Conservation (phyloP, 2,888 invertebrate species). For the Agrochola macilenta region DNA sequence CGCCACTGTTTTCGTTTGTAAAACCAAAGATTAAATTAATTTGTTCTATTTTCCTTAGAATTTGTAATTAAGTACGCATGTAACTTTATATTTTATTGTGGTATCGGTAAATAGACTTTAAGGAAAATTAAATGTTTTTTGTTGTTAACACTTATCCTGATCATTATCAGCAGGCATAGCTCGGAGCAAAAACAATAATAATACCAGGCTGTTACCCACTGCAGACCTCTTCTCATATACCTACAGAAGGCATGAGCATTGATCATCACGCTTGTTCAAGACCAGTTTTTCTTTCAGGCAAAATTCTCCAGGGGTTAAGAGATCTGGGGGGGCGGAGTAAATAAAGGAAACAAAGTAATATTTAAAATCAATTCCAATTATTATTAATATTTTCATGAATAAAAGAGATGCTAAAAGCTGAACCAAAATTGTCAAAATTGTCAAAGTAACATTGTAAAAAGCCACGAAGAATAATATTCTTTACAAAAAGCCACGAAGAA, state of each 20-base stretch:
- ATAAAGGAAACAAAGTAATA: too few relatives aligned
- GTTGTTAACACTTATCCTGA: background rate
- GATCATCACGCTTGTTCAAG: background rate
- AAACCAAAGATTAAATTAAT: slow-evolving; percentile 58
- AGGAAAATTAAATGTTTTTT: slow-evolving; percentile 1
- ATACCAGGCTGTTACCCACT: background rate
- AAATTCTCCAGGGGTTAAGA: too few relatives aligned
- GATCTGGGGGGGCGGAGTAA: too few relatives aligned
- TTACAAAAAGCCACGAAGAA: too few relatives aligned
- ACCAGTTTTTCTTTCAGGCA: too few relatives aligned
- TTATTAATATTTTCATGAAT: too few relatives aligned
- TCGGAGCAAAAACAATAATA: background rate
- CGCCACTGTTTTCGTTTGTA: slow-evolving; percentile 51
- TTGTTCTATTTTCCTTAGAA: slow-evolving; percentile 10
- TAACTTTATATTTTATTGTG: background rate
- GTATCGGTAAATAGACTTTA: slow-evolving; percentile 25
- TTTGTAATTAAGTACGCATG: slow-evolving; percentile 9
- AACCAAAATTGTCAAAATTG: too few relatives aligned
- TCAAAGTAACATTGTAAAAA: too few relatives aligned
- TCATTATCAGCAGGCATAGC: background rate
- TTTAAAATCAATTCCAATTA: too few relatives aligned
- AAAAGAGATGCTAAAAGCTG: too few relatives aligned
- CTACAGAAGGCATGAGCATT: background rate
- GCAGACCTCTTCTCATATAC: background rate
- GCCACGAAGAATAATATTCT: too few relatives aligned